phyloP scores from a whole-genome alignment of 1,140 invertebrate genomes.

The Listronotus oregonensis region DNA sequence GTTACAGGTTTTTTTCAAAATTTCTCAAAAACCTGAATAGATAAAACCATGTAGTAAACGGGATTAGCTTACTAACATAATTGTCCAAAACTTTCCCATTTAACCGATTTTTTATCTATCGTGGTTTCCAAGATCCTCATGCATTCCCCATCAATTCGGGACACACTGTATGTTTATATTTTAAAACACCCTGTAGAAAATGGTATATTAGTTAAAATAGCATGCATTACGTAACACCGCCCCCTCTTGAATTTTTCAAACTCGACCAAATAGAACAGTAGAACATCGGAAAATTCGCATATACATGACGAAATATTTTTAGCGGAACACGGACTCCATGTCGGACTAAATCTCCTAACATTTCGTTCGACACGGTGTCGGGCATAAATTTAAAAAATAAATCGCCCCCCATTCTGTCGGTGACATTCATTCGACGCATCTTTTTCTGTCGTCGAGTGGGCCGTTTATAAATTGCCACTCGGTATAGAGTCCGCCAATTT shows the following conservation, averaged over 20 bases:
- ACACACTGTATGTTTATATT: no score
- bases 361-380: conserved; percentile 31
- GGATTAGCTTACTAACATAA: no score
- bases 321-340: conserved; percentile 2
- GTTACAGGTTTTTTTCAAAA: no score
- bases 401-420: conserved; percentile 25
- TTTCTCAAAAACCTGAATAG: no score
- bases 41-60: no score
- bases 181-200: no score
- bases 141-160: no score
- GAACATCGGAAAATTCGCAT: conserved; percentile 7
- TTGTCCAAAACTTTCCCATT: no score
- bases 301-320: conserved; percentile 17
- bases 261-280: background rate
- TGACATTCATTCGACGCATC: conserved; percentile 34
- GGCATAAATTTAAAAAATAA: conserved; percentile 35
- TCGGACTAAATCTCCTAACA: conserved; percentile 23
- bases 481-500: conserved; percentile 25
- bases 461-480: conserved; percentile 30
- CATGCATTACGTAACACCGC: background rate
- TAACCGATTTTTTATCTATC: no score
- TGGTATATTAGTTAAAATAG: no score
- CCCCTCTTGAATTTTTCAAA: background rate
- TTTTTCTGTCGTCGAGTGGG: conserved; percentile 33
- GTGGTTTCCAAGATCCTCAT: no score